Conservation (phyloP, 2,797 vertebrate species). For the Eleutherodactylus coqui region DNA sequence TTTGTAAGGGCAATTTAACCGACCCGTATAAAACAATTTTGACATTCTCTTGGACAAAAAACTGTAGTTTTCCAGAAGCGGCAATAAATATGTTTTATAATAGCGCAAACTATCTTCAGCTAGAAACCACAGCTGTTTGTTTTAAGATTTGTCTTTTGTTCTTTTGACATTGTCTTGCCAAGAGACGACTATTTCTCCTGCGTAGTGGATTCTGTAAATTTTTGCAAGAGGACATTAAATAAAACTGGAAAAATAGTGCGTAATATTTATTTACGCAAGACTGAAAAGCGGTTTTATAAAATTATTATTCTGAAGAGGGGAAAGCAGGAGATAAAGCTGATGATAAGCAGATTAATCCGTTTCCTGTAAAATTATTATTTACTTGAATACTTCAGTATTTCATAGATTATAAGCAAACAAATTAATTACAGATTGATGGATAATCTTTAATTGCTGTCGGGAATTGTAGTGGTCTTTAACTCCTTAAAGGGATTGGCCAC, state of each 20-base stretch:
- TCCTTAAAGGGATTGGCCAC: too few species aligned
- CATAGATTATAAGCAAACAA: too few species aligned
- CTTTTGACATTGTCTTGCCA: conserved; percentile 10
- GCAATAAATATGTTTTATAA: conserved; percentile 32
- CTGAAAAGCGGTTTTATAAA: neutral
- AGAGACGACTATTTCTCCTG: neutral
- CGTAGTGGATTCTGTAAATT: neutral
- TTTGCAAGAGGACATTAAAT: neutral
- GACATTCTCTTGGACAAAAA: conserved; percentile 18
- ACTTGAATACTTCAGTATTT: neutral
- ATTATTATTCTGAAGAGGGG: too few species aligned
- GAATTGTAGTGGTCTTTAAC: too few species aligned
- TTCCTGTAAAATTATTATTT: neutral
- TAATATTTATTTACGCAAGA: neutral
- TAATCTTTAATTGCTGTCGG: too few species aligned
- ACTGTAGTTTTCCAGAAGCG: neutral
- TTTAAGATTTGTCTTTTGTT: conserved; percentile 5
- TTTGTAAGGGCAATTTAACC: conserved; percentile 18
- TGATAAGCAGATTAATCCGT: too few species aligned
- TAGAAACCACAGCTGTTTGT: neutral
- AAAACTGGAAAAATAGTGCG: neutral
- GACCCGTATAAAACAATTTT: conserved; percentile 2
- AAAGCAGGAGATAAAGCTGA: neutral
- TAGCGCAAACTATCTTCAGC: conserved; percentile 11
- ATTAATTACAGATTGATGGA: too few species aligned